Base-by-base conservation (phyloP, 2,113 vertebrate genomes). In the Festucalex cinctus region DNA sequence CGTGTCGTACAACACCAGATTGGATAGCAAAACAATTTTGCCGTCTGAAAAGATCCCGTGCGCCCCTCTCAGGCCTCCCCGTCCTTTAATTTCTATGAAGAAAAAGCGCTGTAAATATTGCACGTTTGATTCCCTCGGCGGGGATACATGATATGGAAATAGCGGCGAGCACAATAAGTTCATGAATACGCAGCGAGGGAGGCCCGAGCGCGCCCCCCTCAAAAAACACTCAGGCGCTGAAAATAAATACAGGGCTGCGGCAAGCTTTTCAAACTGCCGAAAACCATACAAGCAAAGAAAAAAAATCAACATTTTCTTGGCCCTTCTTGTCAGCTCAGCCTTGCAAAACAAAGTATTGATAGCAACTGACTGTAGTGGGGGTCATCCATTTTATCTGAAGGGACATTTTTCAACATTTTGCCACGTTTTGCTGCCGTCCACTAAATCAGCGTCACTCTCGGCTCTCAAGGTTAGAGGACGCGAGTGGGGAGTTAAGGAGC, bases 1-100 rank as follows among this genome's bases (percentile, higher is more conserved):
- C 88, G 81, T 90, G 88, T 90, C 82, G 88, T 90, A 89, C 84
- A 92, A 92, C 91, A 90, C 86, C 85, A 83, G 85, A 87, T 89
- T 88, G 90, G 88, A 83, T 78, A 86, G 88, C 85, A 84, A 89
- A 86, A 92, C 89, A 91, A 92, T 92, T 88, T 86, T 89, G 85
- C 82, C 75, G 83, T 83, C 80, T 88, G 80, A 84, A 85, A 90
- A 90, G 81, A 86, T 78, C 78, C 76, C 78, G 73, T 67, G 74
- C 74, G 78, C 69, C 75, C 61, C 71, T 72, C 68, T 77, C 63
- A 66, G 51, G 51, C 66, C 59, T 74, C 39, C 32, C 9, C 9
- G 68, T 68, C 61, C 67, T 72, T 86, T 85, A 76, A 85, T 91
- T 87, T 85, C 76, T 65, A 88, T 82, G 83, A 84, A 77, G 78